Base-by-base conservation (phyloP, 2,113 vertebrate species). In the Merops nubicus region DNA sequence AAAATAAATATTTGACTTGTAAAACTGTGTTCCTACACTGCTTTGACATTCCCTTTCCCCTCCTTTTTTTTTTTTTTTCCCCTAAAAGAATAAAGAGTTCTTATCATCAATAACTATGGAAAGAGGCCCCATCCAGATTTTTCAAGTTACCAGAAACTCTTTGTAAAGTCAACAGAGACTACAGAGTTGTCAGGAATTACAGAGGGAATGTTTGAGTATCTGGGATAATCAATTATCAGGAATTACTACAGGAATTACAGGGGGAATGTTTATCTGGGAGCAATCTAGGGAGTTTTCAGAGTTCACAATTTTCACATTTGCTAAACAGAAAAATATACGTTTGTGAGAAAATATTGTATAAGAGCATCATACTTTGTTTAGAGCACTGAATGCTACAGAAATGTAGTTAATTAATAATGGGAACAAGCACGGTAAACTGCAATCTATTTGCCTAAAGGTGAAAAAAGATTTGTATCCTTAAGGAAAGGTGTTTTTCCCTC, bases 1-100 rank as follows among this genome's bases (percentile, higher is more conserved):
- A 86, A 93, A 89, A 90, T 51, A 86, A 92, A 89, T 96, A 91
- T 88, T 86, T 86, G 73, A 85, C 50, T 91, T 89, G 43, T 51
- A 45, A 57, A 74, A 85, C 14, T 42, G 33, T 85, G 34, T 33
- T 89, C 22, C 36, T 82, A 60, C 10, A n/a, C 26, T 26, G 28
- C 60, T 87, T 85, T 85, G 64, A 63, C 38, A 86, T 74, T 75
- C 34, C 48, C 36, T 85, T 88, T 54, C 21, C 60, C 31, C 15
- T 54, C 3, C 1, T 26, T 60, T 23, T 42, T 43, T 53, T 76
- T 26, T 20, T 15, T 8, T 2, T 19, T 16, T 5, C 11, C 16
- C 2, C 9, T 23, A 50, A 64, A 94, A 92, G 42, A 80, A 48
- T 38, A 65, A 62, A 36, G 45, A n/a, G 33, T 77, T 79, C 15